Base-by-base conservation (phyloP, 2,888 invertebrate species). In the Latrodectus elegans region DNA sequence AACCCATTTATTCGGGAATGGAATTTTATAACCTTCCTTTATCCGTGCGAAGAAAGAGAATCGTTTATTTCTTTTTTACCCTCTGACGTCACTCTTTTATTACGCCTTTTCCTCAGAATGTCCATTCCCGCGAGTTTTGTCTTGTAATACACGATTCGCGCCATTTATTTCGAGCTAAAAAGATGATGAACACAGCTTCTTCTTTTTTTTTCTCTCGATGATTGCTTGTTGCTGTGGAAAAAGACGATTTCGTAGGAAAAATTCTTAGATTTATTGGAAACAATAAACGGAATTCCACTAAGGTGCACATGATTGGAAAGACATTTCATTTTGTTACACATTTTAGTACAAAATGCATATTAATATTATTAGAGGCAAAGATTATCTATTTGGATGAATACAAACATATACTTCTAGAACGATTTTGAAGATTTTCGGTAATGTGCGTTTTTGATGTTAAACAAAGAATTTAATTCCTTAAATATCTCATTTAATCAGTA, bases 201-300 rank as follows among this genome's bases (percentile, higher is more conserved):
- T n/a, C 3, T 55, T 15, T 55, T 53, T 11, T 78, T 78, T 26
- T 26, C 71, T 51, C 53, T 55, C 53, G 68, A 52, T 78, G 55
- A 80, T 80, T 80, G 80, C 80, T 80, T 80, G 80, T 80, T 80
- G 80, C 80, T 15, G 51, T 60, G 72, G 38, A 55, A 78, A 78
- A 55, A 70, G 55, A 55, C 68, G 68, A 78, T 78, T 78, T 78
- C 64, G 71, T 71, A 71, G 53, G 60, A 60, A 64, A 80, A 72
- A 71, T 80, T 51, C 64, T 17, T 71, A 70, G 80, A 80, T 80
- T 80, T 80, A 80, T 80, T 38, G 65, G n/a, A n/a, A n/a, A 60
- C 60, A 60, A 12, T 38, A 38, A 38, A 38, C 38, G 38, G 38
- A 38, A 38, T 38, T 4, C 38, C 38, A 6, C 38, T 38, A 2